Evolutionary conservation across 2,797 vertebrate species (phyloP).

Genomic region (Steatocranus sp.): DNA sequence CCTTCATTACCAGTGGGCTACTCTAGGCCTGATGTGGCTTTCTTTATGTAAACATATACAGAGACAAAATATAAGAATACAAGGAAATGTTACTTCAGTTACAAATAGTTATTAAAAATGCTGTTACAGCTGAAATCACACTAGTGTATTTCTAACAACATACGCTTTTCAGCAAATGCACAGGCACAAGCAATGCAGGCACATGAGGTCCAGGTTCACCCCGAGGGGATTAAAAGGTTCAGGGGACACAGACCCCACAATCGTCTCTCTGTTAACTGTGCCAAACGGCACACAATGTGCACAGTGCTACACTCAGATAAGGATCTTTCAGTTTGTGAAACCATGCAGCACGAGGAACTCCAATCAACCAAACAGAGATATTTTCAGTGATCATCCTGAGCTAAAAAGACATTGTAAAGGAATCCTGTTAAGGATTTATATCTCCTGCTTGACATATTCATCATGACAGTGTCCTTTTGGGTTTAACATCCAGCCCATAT

Average conservation of each 20-base stretch:
- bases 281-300: constrained; percentile 15
- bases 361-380: neutral
- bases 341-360: constrained; percentile 3
- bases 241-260: constrained; percentile 37
- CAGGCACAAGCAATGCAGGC: constrained; percentile 64
- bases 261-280: constrained; percentile 25
- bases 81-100: neutral
- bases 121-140: neutral
- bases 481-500: neutral
- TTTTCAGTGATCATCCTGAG: neutral
- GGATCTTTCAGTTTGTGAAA: constrained; percentile 43
- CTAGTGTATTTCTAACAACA: constrained; percentile 14
- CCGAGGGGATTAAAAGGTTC: constrained; percentile 62
- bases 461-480: constrained; percentile 17
- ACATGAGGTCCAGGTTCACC: constrained; percentile 50
- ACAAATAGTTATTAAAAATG: neutral
- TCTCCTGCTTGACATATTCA: constrained; percentile 13
- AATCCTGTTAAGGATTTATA: neutral
- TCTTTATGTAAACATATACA: constrained; percentile 51
- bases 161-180: constrained; percentile 43
- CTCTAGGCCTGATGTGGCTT: constrained; percentile 11
- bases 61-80: neutral
- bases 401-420: neutral
- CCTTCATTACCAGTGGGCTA: constrained; percentile 12
- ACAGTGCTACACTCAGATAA: neutral